Percentiles rank a stretch among this genome's conserved stretches.
Evolutionary conservation across 2,888 invertebrate genomes (phyloP).

Genomic region (Eupithecia subumbrata): DNA sequence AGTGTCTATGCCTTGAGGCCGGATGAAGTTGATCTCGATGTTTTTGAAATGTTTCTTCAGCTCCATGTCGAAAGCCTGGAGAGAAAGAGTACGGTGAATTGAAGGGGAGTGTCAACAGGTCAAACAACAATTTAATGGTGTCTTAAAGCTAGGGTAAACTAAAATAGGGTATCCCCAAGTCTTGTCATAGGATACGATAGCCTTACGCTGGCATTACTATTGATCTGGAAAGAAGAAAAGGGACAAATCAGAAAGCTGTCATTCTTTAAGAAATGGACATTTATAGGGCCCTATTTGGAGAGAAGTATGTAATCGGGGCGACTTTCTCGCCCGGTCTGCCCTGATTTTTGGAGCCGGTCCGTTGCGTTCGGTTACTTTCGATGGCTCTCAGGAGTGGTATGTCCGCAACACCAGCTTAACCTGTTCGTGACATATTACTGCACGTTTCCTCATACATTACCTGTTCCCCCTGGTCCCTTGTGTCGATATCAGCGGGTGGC

Average conservation of each 20-base stretch:
- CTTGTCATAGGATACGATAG: background rate
- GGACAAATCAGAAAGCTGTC: too few species aligned
- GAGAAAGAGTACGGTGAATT: constrained; percentile 22
- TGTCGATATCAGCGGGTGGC: constrained; percentile 2
- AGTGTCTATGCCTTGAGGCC: constrained; percentile 85
- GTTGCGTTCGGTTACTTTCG: too few species aligned
- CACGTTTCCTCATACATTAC: background rate
- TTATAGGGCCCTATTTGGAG: too few species aligned
- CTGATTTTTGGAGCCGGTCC: too few species aligned
- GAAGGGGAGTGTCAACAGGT: background rate
- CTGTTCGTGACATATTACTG: background rate
- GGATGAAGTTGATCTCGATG: constrained; percentile 90
- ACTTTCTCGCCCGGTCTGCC: too few species aligned
- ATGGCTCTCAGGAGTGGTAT: too few species aligned
- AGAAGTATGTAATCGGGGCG: too few species aligned
- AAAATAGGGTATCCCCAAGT: background rate
- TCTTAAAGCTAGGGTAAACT: background rate
- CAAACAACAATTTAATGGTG: background rate
- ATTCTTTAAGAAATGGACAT: background rate
- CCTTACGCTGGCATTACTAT: too few species aligned
- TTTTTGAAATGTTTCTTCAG: constrained; percentile 89
- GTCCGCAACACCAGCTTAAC: too few species aligned
- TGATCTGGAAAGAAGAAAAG: too few species aligned
- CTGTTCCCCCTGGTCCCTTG: background rate
- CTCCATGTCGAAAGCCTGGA: constrained; percentile 90